These are phyloP conservation scores for Anas flavirostris DNA, from an alignment of 2,797 vertebrate species.

Conservation along the genomic window DNA sequence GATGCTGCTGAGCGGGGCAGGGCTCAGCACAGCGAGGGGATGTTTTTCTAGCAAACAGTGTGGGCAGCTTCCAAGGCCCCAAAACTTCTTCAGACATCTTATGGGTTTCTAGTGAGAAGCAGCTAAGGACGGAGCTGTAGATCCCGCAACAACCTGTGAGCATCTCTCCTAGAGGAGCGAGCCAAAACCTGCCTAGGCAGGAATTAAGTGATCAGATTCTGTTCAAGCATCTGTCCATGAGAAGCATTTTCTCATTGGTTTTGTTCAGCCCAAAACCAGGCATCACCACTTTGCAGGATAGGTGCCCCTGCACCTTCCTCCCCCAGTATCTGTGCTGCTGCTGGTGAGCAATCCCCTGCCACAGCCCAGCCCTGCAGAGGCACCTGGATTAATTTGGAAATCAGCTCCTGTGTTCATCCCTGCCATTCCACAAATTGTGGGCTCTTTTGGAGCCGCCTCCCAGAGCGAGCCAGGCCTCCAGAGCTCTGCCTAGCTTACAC, in stretches of 20 bases:
- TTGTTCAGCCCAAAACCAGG: rapidly evolving
- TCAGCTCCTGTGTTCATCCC: rapidly evolving
- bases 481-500: rapidly evolving
- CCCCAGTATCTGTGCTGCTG: neutral
- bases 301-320: neutral
- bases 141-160: rapidly evolving
- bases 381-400: rapidly evolving
- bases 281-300: rapidly evolving
- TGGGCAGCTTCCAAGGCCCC: neutral
- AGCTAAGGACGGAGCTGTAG: rapidly evolving
- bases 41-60: neutral
- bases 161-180: neutral
- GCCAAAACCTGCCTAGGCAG: neutral
- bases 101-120: rapidly evolving
- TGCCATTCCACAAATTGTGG: rapidly evolving
- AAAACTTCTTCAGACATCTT: neutral
- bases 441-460: neutral
- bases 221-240: neutral
- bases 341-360: rapidly evolving
- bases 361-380: rapidly evolving
- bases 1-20: rapidly evolving
- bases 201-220: rapidly evolving
- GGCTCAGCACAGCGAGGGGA: neutral
- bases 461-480: neutral
- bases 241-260: rapidly evolving